phyloP scores from a whole-genome alignment of 2,113 vertebrate genomes.

The Cromileptes altivelis region DNA sequence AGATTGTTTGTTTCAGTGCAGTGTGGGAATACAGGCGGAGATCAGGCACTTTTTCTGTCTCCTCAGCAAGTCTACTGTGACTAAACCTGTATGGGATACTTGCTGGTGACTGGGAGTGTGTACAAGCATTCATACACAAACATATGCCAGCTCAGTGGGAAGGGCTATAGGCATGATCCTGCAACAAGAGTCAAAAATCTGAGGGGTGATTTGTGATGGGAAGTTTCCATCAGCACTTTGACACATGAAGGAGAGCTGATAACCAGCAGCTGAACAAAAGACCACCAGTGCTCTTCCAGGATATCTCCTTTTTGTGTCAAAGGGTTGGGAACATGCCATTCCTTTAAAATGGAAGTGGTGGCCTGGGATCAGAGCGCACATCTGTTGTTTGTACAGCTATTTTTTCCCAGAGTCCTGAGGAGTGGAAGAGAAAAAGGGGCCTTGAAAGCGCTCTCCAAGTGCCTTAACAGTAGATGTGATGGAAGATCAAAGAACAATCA shows the following conservation, averaged over 20 bases:
- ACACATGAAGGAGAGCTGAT: neutral
- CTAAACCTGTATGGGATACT: constrained; percentile 53
- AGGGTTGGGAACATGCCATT: constrained; percentile 51
- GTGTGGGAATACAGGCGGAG: constrained; percentile 46
- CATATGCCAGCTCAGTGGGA: constrained; percentile 25
- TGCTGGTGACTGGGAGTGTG: constrained; percentile 21
- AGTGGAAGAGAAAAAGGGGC: constrained; percentile 23
- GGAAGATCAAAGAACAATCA: constrained; percentile 61
- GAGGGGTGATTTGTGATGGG: neutral
- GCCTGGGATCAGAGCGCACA: constrained; percentile 62
- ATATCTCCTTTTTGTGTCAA: constrained; percentile 45
- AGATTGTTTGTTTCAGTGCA: constrained; percentile 4
- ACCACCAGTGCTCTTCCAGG: constrained; percentile 15
- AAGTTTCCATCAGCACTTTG: constrained; percentile 4
- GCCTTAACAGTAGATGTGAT: constrained; percentile 40
- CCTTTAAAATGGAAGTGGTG: constrained; percentile 50
- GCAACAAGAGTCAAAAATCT: constrained; percentile 13
- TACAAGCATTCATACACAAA: constrained; percentile 19
- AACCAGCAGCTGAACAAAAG: constrained; percentile 10
- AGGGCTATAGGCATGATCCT: constrained; percentile 16
- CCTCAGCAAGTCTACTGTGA: constrained; percentile 48
- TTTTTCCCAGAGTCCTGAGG: constrained; percentile 19
- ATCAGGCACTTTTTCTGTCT: constrained; percentile 39
- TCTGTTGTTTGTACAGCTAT: constrained; percentile 70
- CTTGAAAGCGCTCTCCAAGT: constrained; percentile 34